These are phyloP conservation scores for Leucozona laternaria DNA, from an alignment of 2,888 invertebrate genomes.

Conservation along the genomic window DNA sequence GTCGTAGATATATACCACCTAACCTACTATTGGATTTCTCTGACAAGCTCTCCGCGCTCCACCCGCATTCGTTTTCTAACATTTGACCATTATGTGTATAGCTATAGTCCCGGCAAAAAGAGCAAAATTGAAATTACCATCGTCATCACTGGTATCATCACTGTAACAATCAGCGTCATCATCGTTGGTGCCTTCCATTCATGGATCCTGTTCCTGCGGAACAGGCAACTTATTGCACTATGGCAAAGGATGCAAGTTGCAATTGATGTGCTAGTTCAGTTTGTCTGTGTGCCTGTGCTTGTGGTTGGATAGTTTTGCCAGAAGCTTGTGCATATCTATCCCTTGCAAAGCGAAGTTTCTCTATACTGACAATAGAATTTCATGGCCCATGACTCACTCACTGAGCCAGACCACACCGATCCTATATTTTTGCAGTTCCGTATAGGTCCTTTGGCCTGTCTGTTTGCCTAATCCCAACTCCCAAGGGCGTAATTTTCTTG, in stretches of 20 bases:
- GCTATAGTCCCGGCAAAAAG: slow-evolving; percentile 38
- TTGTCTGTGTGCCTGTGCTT: slow-evolving; percentile 41
- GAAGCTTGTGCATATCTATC: slow-evolving; percentile 30
- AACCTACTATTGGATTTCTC: slow-evolving; percentile 1
- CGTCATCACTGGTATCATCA: slow-evolving; percentile 70
- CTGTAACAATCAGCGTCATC: slow-evolving; percentile 65
- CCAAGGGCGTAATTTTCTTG: slow-evolving; percentile 65
- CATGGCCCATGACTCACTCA: slow-evolving; percentile 47
- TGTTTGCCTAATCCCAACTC: slow-evolving; percentile 51
- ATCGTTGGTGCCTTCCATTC: slow-evolving; percentile 56
- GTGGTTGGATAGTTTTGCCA: slow-evolving; percentile 37
- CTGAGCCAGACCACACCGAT: neutral
- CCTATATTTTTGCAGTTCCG: slow-evolving; percentile 8
- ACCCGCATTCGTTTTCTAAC: slow-evolving; percentile 14
- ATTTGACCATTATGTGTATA: slow-evolving; percentile 38
- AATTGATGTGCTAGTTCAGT: slow-evolving; percentile 60
- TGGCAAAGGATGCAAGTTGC: slow-evolving; percentile 58
- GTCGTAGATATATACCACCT: neutral
- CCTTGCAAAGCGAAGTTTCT: slow-evolving; percentile 9
- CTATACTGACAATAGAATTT: slow-evolving; percentile 60
- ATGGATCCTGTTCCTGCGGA: slow-evolving; percentile 57
- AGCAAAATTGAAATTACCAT: slow-evolving; percentile 69
- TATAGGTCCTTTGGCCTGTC: slow-evolving; percentile 34
- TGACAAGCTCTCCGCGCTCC: neutral
- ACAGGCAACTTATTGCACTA: slow-evolving; percentile 66